Conservation (phyloP, 2,888 invertebrate species). For the Leptopilina myrica region DNA sequence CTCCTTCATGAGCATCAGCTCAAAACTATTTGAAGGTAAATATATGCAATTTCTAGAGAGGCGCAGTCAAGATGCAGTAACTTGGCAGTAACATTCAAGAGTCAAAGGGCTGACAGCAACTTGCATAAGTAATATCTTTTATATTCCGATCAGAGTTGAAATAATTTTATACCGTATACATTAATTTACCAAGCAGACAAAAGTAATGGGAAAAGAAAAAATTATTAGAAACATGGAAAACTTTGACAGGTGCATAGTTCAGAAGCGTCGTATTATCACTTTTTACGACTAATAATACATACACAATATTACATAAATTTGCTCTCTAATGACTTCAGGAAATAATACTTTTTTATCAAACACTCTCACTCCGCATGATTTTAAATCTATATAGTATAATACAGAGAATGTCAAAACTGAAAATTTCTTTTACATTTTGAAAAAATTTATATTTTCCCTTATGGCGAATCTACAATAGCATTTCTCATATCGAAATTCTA, state of each 20-base stretch:
- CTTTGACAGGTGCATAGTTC: conserved; percentile 31
- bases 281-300: not conserved
- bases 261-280: conserved; percentile 31
- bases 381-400: too few relatives aligned
- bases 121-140: conserved; percentile 27
- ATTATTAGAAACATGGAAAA: not conserved
- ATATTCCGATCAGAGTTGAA: conserved; percentile 14
- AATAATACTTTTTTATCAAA: not conserved
- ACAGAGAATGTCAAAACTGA: not conserved
- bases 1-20: not conserved
- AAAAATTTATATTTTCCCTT: too few relatives aligned
- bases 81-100: conserved; percentile 28
- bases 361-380: not conserved
- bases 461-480: too few relatives aligned
- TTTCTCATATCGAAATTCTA: too few relatives aligned
- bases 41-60: conserved; percentile 16
- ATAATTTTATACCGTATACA: conserved; percentile 14
- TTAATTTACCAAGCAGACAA: not conserved
- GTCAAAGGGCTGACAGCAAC: conserved; percentile 21
- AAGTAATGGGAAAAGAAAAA: not conserved
- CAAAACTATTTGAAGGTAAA: too few relatives aligned
- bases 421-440: too few relatives aligned
- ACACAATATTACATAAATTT: conserved; percentile 5
- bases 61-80: not conserved
- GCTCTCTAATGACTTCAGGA: not conserved